These are phyloP conservation scores for Scaptodrosophila latifasciaeformis DNA, from an alignment of 2,888 invertebrate species.

Conservation along the genomic window DNA sequence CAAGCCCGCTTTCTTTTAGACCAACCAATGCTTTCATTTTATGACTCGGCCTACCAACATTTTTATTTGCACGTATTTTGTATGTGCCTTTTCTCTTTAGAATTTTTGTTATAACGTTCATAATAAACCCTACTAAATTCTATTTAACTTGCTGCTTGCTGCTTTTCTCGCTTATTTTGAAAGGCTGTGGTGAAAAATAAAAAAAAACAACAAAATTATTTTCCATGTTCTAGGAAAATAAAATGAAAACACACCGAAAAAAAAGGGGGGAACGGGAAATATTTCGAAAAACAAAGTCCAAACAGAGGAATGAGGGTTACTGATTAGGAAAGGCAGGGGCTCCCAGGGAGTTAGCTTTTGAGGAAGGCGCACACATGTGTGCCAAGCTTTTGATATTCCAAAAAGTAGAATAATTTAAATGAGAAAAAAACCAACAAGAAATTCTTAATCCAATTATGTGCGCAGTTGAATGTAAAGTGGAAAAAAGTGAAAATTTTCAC, in stretches of 20 bases:
- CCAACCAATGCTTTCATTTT: conserved; percentile 28
- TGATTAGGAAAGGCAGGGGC: not conserved
- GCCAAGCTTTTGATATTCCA: conserved; percentile 35
- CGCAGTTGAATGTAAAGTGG: conserved; percentile 58
- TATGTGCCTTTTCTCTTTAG: too few species aligned
- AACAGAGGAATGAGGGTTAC: too few species aligned
- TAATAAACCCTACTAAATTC: conserved; percentile 64
- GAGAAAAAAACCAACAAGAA: conserved; percentile 13
- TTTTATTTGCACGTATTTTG: too few species aligned
- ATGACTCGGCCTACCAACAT: not conserved
- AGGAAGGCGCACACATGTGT: not conserved
- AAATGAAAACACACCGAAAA: not conserved
- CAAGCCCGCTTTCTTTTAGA: too few species aligned
- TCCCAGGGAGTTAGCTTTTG: conserved; percentile 17
- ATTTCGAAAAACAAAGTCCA: conserved; percentile 1
- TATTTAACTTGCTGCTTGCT: conserved; percentile 42
- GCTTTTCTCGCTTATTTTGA: conserved; percentile 29
- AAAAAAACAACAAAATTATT: conserved; percentile 40
- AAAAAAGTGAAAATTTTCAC: conserved; percentile 25
- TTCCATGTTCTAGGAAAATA: conserved; percentile 24
- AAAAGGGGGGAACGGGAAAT: too few species aligned
- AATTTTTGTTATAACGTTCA: conserved; percentile 30
- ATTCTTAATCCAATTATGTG: conserved; percentile 64
- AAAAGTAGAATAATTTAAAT: conserved; percentile 4
- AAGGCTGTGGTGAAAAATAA: conserved; percentile 17